Evolutionary conservation across 1,140 invertebrate genomes (phyloP), one percentile per base, ranked within the genome.

Genomic region (Calephelis virginiensis): DNA sequence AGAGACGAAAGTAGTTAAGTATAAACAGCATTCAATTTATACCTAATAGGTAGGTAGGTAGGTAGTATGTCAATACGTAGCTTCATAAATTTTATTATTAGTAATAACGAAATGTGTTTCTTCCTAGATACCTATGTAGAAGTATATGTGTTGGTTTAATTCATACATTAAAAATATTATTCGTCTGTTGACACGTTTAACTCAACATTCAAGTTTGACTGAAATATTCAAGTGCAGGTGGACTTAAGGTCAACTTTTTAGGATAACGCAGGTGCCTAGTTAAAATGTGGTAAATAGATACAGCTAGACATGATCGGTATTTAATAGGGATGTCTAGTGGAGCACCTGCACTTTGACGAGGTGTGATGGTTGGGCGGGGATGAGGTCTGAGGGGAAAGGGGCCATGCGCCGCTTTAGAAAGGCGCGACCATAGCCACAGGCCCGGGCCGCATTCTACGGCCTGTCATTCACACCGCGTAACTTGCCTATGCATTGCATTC

Each of bases 381-480:
- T 63, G 75, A 71, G 71, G 80, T 64, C 72, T 47, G 77, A 69
- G 71, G 78, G 76, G 76, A 67, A 77, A 72, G 76, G 80, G 76
- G 76, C 70, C 70, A 74, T 83, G 80, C 82, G 84, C 85, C 85
- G 86, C 88, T 90, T 90, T 90, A 90, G 88, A 90, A 90, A 90
- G 88, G 88, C 86, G 86, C 89, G 86, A 91, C 89, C 85, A 89
- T 89, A 79, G 85, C 89, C 85, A 81, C 86, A 78, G 85, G 85
- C 85, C 78, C 79, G 82, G 78, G 86, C 89, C 85, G 85, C 89
- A 89, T 91, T 91, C 89, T 91, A 91, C 83, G 81, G 89, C 85
- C 83, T 91, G 89, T 91, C 89, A 91, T 91, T 91, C 86, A 91
- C 89, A 87, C 82, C 85, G 85, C 81, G 82, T 86, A 86, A 89